These are phyloP conservation scores for Tupaia chinensis DNA, from an alignment of 2,113 vertebrate species.

Conservation along the genomic window DNA sequence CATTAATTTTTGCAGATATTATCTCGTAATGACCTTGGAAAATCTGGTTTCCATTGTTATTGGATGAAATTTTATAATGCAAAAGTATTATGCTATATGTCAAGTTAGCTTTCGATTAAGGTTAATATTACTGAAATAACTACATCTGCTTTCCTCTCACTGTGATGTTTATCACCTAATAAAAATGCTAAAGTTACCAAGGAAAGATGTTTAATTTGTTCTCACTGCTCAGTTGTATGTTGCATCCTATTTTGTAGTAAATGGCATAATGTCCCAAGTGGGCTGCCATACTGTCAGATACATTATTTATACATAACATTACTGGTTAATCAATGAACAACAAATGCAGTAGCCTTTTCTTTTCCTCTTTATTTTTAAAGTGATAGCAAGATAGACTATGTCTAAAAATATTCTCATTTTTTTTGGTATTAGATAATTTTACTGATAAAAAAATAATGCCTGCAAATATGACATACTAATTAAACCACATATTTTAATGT, in stretches of 20 bases:
- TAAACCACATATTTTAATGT: constrained; percentile 74
- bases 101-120: constrained; percentile 85
- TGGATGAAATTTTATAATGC: constrained; percentile 76
- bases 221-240: constrained; percentile 89
- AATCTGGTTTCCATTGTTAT: constrained; percentile 77
- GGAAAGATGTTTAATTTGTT: constrained; percentile 91
- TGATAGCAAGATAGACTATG: constrained; percentile 76
- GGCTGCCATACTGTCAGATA: constrained; percentile 90
- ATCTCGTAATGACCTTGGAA: constrained; percentile 75
- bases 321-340: constrained; percentile 92
- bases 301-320: constrained; percentile 93
- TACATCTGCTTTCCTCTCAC: constrained; percentile 85
- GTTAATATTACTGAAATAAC: constrained; percentile 88
- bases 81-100: constrained; percentile 82
- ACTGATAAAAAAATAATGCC: constrained; percentile 48
- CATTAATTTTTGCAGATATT: constrained; percentile 74
- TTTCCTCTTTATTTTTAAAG: constrained; percentile 86
- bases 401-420: constrained; percentile 64
- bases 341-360: constrained; percentile 84
- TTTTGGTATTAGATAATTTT: constrained; percentile 72
- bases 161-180: constrained; percentile 89
- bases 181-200: constrained; percentile 90
- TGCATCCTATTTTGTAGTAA: constrained; percentile 92
- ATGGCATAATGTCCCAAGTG: constrained; percentile 91
- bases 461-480: constrained; percentile 78